Base-by-base conservation (phyloP, 2,888 invertebrate species). In the Anoplius nigerrimus region DNA sequence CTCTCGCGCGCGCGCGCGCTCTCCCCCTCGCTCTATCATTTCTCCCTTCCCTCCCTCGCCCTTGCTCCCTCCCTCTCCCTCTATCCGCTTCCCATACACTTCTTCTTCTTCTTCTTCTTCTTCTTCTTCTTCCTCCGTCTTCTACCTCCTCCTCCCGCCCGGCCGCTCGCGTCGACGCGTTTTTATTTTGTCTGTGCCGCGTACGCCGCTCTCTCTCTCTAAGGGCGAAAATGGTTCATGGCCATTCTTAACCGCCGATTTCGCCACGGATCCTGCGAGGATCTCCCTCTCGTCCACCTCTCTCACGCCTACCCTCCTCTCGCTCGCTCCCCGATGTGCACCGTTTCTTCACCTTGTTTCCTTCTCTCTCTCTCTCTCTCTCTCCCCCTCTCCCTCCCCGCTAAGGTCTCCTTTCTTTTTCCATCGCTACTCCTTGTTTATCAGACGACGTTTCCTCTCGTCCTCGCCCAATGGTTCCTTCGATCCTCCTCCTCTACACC, bases 171-270 rank as follows among this genome's bases (percentile, higher is more conserved):
- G 73, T 79, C 69, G 74, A 2, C 6, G 34, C 75, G 76, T 84
- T 86, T 83, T 86, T 87, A 86, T 86, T 86, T 83, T 86, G 86
- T 86, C 87, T 87, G 85, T 85, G 85, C 82, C 72, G 72, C 70
- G 81, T 72, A 78, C 71, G 76, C 71, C 75, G 57, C 72, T 72
- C 70, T 59, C 71, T 60, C 76, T 74, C 58, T 77, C 77, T 71
- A 82, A 84, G 82, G 82, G 82, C 84, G 82, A 85, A 86, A 87
- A 86, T 84, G 81, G 86, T 86, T 86, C 86, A 86, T 80, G 86
- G 86, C 79, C 86, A 79, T 80, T 84, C 78, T 75, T 78, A 77
- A 75, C 72, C 71, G 80, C 78, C 80, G 79, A 78, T 78, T 78
- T 80, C 74, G 79, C 74, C 79, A 77, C 78, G 78, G 56, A 67